Evolutionary conservation across 2,888 invertebrate genomes (phyloP), one percentile per base, ranked within the genome.

Genomic region (Spilarctia lutea): DNA sequence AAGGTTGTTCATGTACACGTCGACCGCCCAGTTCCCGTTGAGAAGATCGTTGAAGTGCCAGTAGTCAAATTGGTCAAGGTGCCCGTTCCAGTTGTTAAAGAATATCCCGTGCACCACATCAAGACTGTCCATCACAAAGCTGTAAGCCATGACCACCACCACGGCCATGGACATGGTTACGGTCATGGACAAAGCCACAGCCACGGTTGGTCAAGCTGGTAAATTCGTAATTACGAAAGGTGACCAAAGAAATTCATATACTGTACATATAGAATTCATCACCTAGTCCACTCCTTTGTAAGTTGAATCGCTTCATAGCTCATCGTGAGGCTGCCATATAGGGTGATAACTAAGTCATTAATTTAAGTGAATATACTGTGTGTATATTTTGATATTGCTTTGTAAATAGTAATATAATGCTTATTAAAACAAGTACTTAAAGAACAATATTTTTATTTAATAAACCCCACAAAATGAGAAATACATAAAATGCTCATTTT

Each of bases 261-360:
- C 69, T 85, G 76, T 80, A 80, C 72, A 79, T 79, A 79, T 68
- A 63, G 63, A 86, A 80, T 73, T 85, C 85, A 83, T 81, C 85
- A 84, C 89, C 91, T 92, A 91, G 90, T 90, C 90, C 89, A 87
- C 89, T 89, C 90, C 89, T 85, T 89, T 95, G 94, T 96, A 94
- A 93, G 94, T 95, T 94, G 71, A 75, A 88, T 90, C 87, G 87
- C 88, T 87, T 90, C 87, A 90, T 89, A 91, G 95, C 94, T 95
- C 95, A 95, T 95, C 94, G 91, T 89, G 94, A 94, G 95, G 94
- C 96, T 95, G 95, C 94, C 90, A 90, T 88, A 90, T 95, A 94
- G 94, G 95, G 94, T 95, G 95, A 91, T 94, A 94, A 94, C 95
- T 96, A 95, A 96, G 96, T 96, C 96, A 95, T 95, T 95, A 95